Evolutionary conservation across 2,888 invertebrate genomes (phyloP).

Genomic region (Drosophila neutralis): DNA sequence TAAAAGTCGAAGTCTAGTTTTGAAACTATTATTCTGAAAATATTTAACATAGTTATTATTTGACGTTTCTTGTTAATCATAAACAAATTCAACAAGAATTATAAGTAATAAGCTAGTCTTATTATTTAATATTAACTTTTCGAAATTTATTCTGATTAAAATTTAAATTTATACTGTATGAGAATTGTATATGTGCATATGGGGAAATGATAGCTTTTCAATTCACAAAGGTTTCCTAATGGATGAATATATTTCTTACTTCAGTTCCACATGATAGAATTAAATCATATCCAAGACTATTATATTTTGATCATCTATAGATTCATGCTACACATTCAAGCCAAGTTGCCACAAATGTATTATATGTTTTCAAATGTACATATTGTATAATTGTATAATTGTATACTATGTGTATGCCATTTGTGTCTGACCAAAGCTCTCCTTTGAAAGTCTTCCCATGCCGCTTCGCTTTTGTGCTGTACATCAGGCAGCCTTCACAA

Average conservation of each 20-base stretch:
- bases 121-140: not conserved
- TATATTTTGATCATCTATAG: constrained; percentile 10
- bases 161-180: not conserved
- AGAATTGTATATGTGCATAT: not conserved
- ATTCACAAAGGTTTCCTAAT: not conserved
- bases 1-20: constrained; percentile 1
- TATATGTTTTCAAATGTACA: constrained; percentile 4
- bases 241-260: not conserved
- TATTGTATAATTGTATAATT: constrained; percentile 5
- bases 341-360: constrained; percentile 13
- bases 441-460: constrained; percentile 49
- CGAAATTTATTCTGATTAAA: not conserved
- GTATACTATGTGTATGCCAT: constrained; percentile 4
- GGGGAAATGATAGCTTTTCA: not conserved
- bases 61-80: not conserved
- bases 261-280: not conserved
- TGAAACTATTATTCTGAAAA: not conserved
- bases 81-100: not conserved
- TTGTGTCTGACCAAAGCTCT: not conserved
- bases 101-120: not conserved
- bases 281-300: not conserved
- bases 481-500: constrained; percentile 38
- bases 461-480: constrained; percentile 45
- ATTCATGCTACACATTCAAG: not conserved
- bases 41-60: not conserved